Conservation (phyloP, 2,797 vertebrate species). For the Gymnopithys bicolor region DNA sequence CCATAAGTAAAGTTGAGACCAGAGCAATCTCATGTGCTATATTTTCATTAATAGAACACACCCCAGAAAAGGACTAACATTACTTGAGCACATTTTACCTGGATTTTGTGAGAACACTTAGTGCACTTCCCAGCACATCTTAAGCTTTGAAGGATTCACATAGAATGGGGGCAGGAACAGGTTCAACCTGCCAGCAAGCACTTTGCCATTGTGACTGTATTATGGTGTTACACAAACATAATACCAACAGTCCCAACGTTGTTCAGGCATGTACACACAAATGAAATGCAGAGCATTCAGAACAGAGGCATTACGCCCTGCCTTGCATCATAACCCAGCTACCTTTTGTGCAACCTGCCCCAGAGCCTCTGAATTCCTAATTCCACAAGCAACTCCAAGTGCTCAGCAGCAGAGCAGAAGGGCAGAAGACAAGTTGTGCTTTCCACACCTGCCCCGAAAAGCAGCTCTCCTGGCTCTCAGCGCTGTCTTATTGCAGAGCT, state of each 20-base stretch:
- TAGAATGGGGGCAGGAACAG: fast-evolving
- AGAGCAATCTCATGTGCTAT: not conserved
- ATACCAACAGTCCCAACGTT: not conserved
- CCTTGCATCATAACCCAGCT: not conserved
- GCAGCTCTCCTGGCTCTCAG: not conserved
- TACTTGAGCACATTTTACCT: not conserved
- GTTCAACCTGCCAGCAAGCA: not conserved
- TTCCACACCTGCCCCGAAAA: not conserved
- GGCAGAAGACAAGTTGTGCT: not conserved
- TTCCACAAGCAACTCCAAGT: not conserved
- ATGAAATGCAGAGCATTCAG: not conserved
- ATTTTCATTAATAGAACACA: not conserved
- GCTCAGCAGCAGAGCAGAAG: not conserved
- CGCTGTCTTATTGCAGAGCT: not conserved
- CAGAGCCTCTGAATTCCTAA: not conserved
- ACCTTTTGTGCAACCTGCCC: not conserved
- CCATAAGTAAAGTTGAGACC: not conserved
- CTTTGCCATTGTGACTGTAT: fast-evolving
- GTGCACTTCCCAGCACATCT: not conserved
- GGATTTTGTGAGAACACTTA: not conserved
- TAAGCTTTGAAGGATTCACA: not conserved
- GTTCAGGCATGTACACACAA: not conserved
- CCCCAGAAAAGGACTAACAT: not conserved
- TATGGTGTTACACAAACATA: not conserved
- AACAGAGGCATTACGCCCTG: not conserved